These are phyloP conservation scores for Ageneiosus marmoratus DNA, from an alignment of 2,113 vertebrate species.

Conservation along the genomic window DNA sequence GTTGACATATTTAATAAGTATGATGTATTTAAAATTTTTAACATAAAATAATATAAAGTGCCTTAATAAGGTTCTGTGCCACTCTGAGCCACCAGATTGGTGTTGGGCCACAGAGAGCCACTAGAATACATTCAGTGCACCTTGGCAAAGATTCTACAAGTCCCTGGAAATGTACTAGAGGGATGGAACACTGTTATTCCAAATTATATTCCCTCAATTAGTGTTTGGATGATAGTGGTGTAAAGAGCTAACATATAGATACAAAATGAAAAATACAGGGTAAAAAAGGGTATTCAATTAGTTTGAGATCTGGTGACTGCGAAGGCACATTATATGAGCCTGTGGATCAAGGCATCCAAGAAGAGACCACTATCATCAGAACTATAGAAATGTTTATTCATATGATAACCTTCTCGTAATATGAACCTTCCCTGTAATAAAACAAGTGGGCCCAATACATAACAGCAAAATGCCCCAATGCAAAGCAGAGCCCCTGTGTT, in stretches of 20 bases:
- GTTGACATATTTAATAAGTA: neutral
- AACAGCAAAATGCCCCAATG: neutral
- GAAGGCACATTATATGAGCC: neutral
- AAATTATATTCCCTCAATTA: neutral
- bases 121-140: neutral
- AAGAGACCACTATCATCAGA: neutral
- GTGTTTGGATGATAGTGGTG: neutral
- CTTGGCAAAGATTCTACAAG: neutral
- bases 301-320: neutral
- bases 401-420: neutral
- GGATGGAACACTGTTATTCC: neutral
- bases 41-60: neutral
- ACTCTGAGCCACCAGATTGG: neutral
- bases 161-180: neutral
- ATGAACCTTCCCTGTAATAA: neutral
- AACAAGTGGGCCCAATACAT: neutral
- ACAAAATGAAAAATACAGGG: neutral
- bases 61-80: neutral
- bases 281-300: too few relatives aligned
- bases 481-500: neutral
- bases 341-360: neutral
- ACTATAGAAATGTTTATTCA: neutral
- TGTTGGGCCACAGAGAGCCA: too few relatives aligned
- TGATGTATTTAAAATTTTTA: too few relatives aligned
- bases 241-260: neutral